Evolutionary conservation across 1,140 invertebrate genomes (phyloP).

Genomic region (Andricus grossulariae): DNA sequence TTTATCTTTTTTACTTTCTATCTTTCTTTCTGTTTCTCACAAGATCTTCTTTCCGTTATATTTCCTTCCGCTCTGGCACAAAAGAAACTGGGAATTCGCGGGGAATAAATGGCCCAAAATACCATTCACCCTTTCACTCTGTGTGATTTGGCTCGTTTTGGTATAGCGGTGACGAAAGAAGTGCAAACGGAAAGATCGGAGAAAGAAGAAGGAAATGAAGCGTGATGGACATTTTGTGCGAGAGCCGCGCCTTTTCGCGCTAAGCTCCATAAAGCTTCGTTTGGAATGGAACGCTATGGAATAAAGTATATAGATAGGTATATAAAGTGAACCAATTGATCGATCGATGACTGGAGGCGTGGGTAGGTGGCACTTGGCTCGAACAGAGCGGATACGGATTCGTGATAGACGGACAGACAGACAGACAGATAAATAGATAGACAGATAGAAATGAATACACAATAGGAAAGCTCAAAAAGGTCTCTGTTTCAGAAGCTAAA

Average conservation of each 20-base stretch:
- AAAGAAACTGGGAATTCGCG: background rate
- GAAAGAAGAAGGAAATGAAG: conserved; percentile 34
- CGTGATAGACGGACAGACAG: conserved; percentile 47
- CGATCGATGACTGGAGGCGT: conserved; percentile 41
- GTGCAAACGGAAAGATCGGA: conserved; percentile 15
- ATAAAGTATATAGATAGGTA: conserved; percentile 26
- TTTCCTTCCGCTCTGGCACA: background rate
- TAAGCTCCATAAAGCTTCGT: conserved; percentile 31
- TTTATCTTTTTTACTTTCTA: background rate
- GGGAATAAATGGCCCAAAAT: conserved; percentile 17
- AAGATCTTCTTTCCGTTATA: conserved; percentile 12
- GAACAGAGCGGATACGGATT: conserved; percentile 46
- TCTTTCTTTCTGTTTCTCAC: conserved; percentile 28
- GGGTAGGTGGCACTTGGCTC: conserved; percentile 57
- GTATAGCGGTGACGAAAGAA: conserved; percentile 4
- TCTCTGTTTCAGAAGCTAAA: background rate
- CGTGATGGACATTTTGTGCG: conserved; percentile 25
- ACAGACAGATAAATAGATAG: conserved; percentile 38
- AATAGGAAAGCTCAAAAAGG: conserved; percentile 34
- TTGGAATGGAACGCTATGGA: conserved; percentile 25
- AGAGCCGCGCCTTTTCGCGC: background rate
- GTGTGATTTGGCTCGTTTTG: conserved; percentile 20
- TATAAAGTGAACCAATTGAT: conserved; percentile 31
- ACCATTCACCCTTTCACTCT: conserved; percentile 27
- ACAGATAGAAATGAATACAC: conserved; percentile 18